Conservation (phyloP, 2,113 vertebrate species). For the Antidorcas marsupialis region DNA sequence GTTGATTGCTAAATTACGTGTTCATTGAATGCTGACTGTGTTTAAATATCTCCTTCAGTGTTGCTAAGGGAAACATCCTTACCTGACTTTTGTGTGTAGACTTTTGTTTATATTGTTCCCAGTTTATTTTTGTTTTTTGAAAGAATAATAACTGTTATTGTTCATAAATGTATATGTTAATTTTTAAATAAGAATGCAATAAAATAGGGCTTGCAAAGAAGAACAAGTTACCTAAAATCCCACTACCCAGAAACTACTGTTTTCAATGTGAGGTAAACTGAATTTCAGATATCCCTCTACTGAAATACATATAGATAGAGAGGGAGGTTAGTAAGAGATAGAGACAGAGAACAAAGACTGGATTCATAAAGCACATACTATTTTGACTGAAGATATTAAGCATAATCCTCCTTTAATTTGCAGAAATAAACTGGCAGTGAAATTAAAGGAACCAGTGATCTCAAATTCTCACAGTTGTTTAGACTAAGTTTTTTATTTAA, state of each 20-base stretch:
- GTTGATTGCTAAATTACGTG: conserved; percentile 72
- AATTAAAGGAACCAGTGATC: conserved; percentile 6
- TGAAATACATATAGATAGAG: background rate
- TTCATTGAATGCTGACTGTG: conserved; percentile 39
- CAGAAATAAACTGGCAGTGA: background rate
- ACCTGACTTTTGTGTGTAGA: conserved; percentile 32
- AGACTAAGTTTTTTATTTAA: background rate
- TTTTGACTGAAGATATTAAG: conserved; percentile 39
- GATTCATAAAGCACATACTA: background rate
- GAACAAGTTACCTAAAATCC: background rate
- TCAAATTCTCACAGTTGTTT: conserved; percentile 12
- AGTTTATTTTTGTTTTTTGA: conserved; percentile 37
- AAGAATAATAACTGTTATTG: conserved; percentile 34
- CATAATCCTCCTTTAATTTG: conserved; percentile 32
- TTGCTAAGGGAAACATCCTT: conserved; percentile 39
- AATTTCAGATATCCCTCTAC: background rate
- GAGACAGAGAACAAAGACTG: background rate
- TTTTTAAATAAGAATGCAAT: conserved; percentile 11
- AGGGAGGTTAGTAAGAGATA: background rate
- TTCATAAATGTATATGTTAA: conserved; percentile 17
- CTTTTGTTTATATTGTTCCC: conserved; percentile 31
- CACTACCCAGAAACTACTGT: background rate
- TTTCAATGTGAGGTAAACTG: background rate
- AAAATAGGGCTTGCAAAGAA: background rate
- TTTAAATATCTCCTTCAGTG: conserved; percentile 53